These are phyloP conservation scores for Eupithecia insigniata DNA, from an alignment of 2,888 invertebrate genomes.

Conservation along the genomic window DNA sequence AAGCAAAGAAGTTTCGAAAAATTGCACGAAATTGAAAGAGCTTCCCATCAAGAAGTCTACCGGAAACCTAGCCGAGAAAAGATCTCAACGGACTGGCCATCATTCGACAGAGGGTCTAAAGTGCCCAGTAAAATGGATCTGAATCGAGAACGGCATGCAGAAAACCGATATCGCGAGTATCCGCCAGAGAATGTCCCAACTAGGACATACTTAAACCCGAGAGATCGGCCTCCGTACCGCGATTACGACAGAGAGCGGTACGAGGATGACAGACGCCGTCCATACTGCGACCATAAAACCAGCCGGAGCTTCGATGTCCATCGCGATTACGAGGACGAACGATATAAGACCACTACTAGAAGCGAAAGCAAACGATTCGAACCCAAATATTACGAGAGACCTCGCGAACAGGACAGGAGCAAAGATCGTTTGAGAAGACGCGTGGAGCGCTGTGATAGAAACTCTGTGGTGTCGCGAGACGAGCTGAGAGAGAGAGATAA, in stretches of 20 bases:
- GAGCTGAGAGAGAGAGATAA: slow-evolving; percentile 65
- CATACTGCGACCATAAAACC: slow-evolving; percentile 63
- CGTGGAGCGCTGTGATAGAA: slow-evolving; percentile 65
- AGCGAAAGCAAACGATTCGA: slow-evolving; percentile 65
- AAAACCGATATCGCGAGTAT: slow-evolving; percentile 55
- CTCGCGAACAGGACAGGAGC: slow-evolving; percentile 46
- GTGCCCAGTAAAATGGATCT: slow-evolving; percentile 64
- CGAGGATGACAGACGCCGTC: slow-evolving; percentile 31
- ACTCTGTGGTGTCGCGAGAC: slow-evolving; percentile 66
- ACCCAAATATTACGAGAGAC: slow-evolving; percentile 62
- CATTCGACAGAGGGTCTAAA: slow-evolving; percentile 50
- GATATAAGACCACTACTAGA: slow-evolving; percentile 59
- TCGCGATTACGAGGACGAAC: slow-evolving; percentile 64
- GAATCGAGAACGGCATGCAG: slow-evolving; percentile 48
- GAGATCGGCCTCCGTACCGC: slow-evolving; percentile 50
- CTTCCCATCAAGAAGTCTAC: slow-evolving; percentile 60
- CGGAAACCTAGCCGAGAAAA: slow-evolving; percentile 40
- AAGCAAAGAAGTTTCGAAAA: slow-evolving; percentile 53
- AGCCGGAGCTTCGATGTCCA: slow-evolving; percentile 71
- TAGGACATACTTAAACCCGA: slow-evolving; percentile 57
- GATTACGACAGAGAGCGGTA: slow-evolving; percentile 53
- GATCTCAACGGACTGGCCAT: slow-evolving; percentile 53
- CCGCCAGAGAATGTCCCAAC: slow-evolving; percentile 54
- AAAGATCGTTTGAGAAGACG: slow-evolving; percentile 60
- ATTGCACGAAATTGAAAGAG: slow-evolving; percentile 56